These are phyloP conservation scores for Toxonevra muliebris DNA, from an alignment of 2,888 invertebrate species.

Conservation along the genomic window DNA sequence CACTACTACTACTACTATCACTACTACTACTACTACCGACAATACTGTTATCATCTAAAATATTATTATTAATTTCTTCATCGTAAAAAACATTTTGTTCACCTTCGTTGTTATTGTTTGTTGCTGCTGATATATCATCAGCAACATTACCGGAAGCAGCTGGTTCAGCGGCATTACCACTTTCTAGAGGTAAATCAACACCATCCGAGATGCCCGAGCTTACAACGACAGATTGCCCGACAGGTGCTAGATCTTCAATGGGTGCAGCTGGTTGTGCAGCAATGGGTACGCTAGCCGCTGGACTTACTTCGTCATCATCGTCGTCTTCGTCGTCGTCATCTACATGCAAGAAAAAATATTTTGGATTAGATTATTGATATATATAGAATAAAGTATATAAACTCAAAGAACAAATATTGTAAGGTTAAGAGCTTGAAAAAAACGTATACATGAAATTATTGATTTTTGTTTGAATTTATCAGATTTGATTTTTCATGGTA, in stretches of 20 bases:
- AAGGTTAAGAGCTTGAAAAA: too few species aligned
- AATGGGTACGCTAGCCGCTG: constrained; percentile 64
- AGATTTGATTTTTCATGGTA: too few species aligned
- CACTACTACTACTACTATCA: constrained; percentile 50
- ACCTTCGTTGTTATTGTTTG: constrained; percentile 60
- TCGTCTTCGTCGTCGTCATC: constrained; percentile 72
- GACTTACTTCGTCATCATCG: constrained; percentile 68
- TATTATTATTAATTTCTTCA: constrained; percentile 57
- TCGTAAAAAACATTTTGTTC: constrained; percentile 66
- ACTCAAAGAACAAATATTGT: too few species aligned
- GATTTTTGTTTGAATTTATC: too few species aligned
- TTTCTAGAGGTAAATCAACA: constrained; percentile 56
- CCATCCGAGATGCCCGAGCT: constrained; percentile 55
- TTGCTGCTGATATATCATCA: constrained; percentile 46
- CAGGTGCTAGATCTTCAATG: constrained; percentile 49
- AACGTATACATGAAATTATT: too few species aligned
- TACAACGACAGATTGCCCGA: constrained; percentile 41
- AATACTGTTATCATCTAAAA: constrained; percentile 57
- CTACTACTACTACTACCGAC: constrained; percentile 42
- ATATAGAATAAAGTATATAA: too few species aligned
- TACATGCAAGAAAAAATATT: constrained; percentile 41
- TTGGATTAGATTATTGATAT: too few species aligned
- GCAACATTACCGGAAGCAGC: constrained; percentile 47
- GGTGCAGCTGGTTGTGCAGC: constrained; percentile 66
- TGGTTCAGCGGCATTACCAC: constrained; percentile 49